Percentiles rank a stretch among this genome's conserved stretches.
These are phyloP conservation scores for Trichogramma dendrolimi DNA, from an alignment of 2,888 invertebrate genomes.

Conservation along the genomic window DNA sequence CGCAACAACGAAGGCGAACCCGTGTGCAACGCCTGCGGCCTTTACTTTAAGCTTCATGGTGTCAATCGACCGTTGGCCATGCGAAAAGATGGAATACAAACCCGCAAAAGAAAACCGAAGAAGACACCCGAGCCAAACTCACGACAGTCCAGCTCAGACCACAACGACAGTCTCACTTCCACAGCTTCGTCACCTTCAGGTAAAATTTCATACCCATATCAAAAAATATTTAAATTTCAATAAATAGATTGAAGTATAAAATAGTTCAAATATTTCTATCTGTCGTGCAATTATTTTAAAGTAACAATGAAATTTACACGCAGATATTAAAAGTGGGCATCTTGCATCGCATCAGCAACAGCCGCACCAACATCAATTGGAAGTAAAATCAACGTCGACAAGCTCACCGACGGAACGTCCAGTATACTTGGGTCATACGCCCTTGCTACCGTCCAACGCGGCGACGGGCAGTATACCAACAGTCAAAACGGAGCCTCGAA, in stretches of 20 bases:
- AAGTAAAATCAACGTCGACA: slow-evolving; percentile 43
- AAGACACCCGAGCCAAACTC: slow-evolving; percentile 59
- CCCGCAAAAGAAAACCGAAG: slow-evolving; percentile 89
- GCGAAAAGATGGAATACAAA: slow-evolving; percentile 95
- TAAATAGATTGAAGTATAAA: background rate
- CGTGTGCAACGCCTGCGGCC: slow-evolving; percentile 96
- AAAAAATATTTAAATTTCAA: background rate
- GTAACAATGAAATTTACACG: background rate
- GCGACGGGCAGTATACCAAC: slow-evolving; percentile 45
- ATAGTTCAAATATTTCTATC: background rate
- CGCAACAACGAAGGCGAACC: slow-evolving; percentile 97
- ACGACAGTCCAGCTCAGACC: slow-evolving; percentile 40
- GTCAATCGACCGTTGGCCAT: slow-evolving; percentile 89
- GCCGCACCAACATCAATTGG: slow-evolving; percentile 41
- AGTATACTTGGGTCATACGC: slow-evolving; percentile 58
- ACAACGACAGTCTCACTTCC: slow-evolving; percentile 35
- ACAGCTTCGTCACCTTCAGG: slow-evolving; percentile 47
- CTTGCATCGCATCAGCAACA: slow-evolving; percentile 30
- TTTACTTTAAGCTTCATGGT: slow-evolving; percentile 93
- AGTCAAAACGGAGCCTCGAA: slow-evolving; percentile 49
- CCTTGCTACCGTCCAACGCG: slow-evolving; percentile 48
- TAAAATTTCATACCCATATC: slow-evolving; percentile 21
- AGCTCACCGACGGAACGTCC: slow-evolving; percentile 44
- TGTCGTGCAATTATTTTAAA: background rate
- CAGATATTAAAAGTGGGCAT: slow-evolving; percentile 41